These are phyloP conservation scores for Thamnophis sirtalis DNA, from an alignment of 2,113 vertebrate species.

Conservation along the genomic window DNA sequence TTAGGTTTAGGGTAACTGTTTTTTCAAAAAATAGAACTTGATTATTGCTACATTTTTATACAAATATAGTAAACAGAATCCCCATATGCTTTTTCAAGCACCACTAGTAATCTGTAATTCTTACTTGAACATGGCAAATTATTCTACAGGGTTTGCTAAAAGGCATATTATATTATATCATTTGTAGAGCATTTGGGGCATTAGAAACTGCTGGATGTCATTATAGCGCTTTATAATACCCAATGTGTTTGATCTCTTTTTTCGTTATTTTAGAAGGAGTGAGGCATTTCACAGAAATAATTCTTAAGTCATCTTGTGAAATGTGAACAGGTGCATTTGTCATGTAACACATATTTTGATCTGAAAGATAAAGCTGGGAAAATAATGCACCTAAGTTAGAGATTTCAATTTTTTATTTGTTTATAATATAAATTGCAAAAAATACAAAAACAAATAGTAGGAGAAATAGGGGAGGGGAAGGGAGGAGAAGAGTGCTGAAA, in stretches of 20 bases:
- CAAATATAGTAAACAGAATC: not conserved
- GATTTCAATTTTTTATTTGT: not conserved
- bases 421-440: too few species aligned
- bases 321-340: slow-evolving; percentile 22
- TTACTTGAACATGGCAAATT: slow-evolving; percentile 7
- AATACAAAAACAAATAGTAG: too few species aligned
- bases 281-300: slow-evolving; percentile 40
- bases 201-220: slow-evolving; percentile 27
- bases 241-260: slow-evolving; percentile 39
- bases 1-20: not conserved
- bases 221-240: slow-evolving; percentile 33
- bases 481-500: too few species aligned
- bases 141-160: not conserved
- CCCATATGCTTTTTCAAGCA: not conserved
- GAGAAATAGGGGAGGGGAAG: too few species aligned
- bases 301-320: slow-evolving; percentile 39
- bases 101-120: not conserved
- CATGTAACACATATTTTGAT: slow-evolving; percentile 34
- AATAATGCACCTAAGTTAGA: slow-evolving; percentile 24
- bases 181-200: slow-evolving; percentile 32
- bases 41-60: not conserved
- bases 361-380: slow-evolving; percentile 30
- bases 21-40: not conserved
- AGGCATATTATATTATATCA: slow-evolving; percentile 23
- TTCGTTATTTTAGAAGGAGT: slow-evolving; percentile 33